phyloP scores from a whole-genome alignment of 2,113 vertebrate genomes.

The Notiomystis cincta region DNA sequence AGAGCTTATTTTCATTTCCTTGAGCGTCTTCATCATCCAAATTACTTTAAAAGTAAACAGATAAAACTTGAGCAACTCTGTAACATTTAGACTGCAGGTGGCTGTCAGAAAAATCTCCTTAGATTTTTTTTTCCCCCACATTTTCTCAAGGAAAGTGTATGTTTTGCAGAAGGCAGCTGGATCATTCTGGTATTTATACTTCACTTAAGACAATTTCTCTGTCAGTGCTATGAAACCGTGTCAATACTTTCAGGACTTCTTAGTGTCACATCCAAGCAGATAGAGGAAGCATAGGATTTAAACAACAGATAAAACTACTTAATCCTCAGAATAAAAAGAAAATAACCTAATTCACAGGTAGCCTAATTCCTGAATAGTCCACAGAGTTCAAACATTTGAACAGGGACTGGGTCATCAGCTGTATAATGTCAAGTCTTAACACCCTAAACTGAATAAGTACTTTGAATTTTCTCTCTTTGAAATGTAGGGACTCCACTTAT shows the following conservation, averaged over 20 bases:
- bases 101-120: background rate
- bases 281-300: background rate
- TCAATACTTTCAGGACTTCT: background rate
- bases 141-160: background rate
- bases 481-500: background rate
- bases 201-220: background rate
- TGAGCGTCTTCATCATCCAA: background rate
- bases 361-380: slow-evolving; percentile 3
- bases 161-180: background rate
- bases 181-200: fast-evolving
- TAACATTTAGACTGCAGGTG: background rate
- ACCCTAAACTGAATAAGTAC: background rate
- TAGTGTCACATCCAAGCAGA: background rate
- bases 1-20: background rate
- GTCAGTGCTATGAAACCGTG: background rate
- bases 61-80: background rate
- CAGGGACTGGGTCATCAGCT: background rate
- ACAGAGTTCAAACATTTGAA: background rate
- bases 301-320: background rate
- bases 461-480: background rate
- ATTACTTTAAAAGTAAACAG: background rate
- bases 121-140: background rate
- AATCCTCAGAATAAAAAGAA: background rate
- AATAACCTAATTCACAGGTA: background rate
- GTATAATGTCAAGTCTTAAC: background rate